Percentiles rank a stretch among this genome's conserved stretches.
These are phyloP conservation scores for Microplitis deprimator DNA, from an alignment of 2,888 invertebrate genomes.

Conservation along the genomic window DNA sequence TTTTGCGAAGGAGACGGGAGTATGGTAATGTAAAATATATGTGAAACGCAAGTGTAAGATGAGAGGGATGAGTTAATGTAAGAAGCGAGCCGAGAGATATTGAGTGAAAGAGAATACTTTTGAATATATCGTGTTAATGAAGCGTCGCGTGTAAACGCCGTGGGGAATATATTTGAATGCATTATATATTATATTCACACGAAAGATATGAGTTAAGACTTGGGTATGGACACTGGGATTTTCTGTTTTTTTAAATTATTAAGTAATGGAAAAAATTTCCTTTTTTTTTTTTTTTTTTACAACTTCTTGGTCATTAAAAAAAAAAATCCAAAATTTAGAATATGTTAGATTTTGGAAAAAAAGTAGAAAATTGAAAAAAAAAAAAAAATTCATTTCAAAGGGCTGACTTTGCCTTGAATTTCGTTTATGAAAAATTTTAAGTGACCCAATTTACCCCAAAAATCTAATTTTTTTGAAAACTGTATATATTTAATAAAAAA, in stretches of 20 bases:
- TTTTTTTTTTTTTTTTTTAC: neutral
- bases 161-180: conserved; percentile 65
- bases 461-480: neutral
- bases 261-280: neutral
- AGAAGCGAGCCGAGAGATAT: conserved; percentile 1
- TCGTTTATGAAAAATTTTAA: too few species aligned
- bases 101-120: conserved; percentile 25
- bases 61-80: conserved; percentile 5
- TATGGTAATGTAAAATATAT: neutral
- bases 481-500: neutral
- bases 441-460: neutral
- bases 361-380: too few species aligned
- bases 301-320: neutral
- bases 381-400: too few species aligned
- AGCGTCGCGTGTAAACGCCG: conserved; percentile 61
- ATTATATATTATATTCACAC: conserved; percentile 50
- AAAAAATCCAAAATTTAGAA: too few species aligned
- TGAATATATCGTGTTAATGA: conserved; percentile 60
- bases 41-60: conserved; percentile 32
- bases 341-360: too few species aligned
- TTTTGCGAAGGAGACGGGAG: neutral
- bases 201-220: conserved; percentile 1
- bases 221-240: neutral
- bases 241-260: neutral
- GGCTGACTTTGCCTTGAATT: too few species aligned